Percentiles rank a stretch among this genome's conserved stretches.
These are phyloP conservation scores for Molossus molossus DNA, from an alignment of 2,797 vertebrate genomes.

Conservation along the genomic window DNA sequence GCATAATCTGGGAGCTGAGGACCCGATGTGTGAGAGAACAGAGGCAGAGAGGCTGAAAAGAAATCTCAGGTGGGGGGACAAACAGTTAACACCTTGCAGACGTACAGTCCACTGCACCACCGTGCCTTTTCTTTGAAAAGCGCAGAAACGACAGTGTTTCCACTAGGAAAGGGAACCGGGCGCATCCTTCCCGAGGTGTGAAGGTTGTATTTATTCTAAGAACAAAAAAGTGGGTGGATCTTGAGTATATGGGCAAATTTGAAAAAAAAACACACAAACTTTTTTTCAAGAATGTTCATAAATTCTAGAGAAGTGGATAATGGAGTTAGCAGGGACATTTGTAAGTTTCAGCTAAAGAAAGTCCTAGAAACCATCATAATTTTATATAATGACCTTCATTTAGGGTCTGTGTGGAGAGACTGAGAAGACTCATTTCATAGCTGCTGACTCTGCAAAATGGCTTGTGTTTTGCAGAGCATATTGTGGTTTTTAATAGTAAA, in stretches of 20 bases:
- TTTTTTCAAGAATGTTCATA: neutral
- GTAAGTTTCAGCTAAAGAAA: neutral
- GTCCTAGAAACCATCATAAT: neutral
- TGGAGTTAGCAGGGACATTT: neutral
- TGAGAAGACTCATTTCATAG: neutral
- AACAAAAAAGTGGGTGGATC: neutral
- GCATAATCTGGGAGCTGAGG: neutral
- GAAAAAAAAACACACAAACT: neutral
- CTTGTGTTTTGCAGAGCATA: neutral
- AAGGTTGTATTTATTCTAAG: neutral
- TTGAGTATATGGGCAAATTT: neutral
- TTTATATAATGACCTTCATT: constrained; percentile 8
- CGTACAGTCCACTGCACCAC: neutral
- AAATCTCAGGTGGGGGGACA: neutral
- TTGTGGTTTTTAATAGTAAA: constrained; percentile 16
- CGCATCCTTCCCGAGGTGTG: neutral
- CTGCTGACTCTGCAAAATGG: neutral
- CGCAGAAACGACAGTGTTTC: neutral
- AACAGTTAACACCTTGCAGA: neutral
- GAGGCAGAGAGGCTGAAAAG: neutral
- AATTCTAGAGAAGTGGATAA: neutral
- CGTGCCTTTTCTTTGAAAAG: neutral
- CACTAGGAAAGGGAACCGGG: neutral
- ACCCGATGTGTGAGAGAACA: neutral
- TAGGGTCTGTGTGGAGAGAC: neutral